Conservation (phyloP, 2,113 vertebrate species). For the Podarcis cretensis region DNA sequence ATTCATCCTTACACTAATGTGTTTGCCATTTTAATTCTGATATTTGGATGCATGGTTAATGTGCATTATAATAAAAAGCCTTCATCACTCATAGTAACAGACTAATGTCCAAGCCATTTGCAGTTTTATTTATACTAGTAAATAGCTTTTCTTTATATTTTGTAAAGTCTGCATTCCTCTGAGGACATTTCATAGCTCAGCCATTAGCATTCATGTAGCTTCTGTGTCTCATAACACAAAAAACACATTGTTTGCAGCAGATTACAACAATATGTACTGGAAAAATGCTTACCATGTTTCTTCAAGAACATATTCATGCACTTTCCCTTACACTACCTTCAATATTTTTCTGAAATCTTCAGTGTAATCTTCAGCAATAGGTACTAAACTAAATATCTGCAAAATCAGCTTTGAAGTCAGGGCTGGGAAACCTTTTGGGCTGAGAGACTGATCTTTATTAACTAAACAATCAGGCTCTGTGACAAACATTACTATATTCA, state of each 20-base stretch:
- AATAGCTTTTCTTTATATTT: constrained; percentile 6
- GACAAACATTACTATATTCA: too few species aligned
- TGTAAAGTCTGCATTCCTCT: not conserved
- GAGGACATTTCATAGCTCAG: not conserved
- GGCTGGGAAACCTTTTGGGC: not conserved
- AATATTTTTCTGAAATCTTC: constrained; percentile 4
- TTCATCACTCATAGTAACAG: not conserved
- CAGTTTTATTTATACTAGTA: constrained; percentile 10
- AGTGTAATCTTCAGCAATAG: not conserved
- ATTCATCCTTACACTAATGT: not conserved
- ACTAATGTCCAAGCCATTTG: not conserved
- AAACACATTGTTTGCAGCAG: not conserved
- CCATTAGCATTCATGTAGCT: constrained; percentile 20
- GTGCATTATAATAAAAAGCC: not conserved
- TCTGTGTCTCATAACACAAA: not conserved
- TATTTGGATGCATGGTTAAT: constrained; percentile 24
- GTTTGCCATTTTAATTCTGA: constrained; percentile 23
- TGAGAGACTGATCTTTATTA: too few species aligned
- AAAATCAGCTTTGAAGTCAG: not conserved
- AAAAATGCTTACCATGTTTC: not conserved
- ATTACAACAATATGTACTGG: not conserved
- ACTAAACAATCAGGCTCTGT: too few species aligned
- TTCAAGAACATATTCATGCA: not conserved
- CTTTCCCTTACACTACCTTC: not conserved
- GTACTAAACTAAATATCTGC: not conserved